Evolutionary conservation across 2,888 invertebrate genomes (phyloP).

Genomic region (Cistogaster globosa): DNA sequence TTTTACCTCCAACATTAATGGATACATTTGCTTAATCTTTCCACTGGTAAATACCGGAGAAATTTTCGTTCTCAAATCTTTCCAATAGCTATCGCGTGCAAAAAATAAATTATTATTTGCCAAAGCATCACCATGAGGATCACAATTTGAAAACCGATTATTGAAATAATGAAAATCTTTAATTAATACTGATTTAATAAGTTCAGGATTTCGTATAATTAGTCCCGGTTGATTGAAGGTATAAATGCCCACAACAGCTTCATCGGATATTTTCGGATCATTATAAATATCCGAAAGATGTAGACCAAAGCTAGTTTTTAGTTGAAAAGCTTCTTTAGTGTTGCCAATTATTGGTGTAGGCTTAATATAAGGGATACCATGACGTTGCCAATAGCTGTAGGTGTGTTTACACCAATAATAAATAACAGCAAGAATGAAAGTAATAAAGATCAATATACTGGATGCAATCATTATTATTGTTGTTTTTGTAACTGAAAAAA

Average conservation of each 20-base stretch:
- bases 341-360: slow-evolving; percentile 83
- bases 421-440: slow-evolving; percentile 70
- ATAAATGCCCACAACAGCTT: slow-evolving; percentile 81
- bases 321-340: slow-evolving; percentile 77
- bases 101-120: slow-evolving; percentile 83
- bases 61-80: slow-evolving; percentile 81
- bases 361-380: slow-evolving; percentile 80
- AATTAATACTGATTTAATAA: slow-evolving; percentile 83
- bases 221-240: slow-evolving; percentile 83
- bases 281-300: slow-evolving; percentile 81
- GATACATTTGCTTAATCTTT: slow-evolving; percentile 82
- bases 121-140: slow-evolving; percentile 80
- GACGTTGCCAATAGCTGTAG: slow-evolving; percentile 80
- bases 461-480: slow-evolving; percentile 73
- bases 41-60: slow-evolving; percentile 83
- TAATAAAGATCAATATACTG: slow-evolving; percentile 74
- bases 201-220: slow-evolving; percentile 83
- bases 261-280: slow-evolving; percentile 75
- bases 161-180: slow-evolving; percentile 83
- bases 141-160: slow-evolving; percentile 76
- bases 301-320: slow-evolving; percentile 77
- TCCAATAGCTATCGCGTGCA: slow-evolving; percentile 83
- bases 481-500: slow-evolving; percentile 5
- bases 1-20: slow-evolving; percentile 78
- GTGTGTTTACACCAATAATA: slow-evolving; percentile 81